A percentile compares a stretch with the other conserved stretches of the same genome.
phyloP scores from a whole-genome alignment of 2,797 vertebrate genomes.

The Lithobates sylvaticus region DNA sequence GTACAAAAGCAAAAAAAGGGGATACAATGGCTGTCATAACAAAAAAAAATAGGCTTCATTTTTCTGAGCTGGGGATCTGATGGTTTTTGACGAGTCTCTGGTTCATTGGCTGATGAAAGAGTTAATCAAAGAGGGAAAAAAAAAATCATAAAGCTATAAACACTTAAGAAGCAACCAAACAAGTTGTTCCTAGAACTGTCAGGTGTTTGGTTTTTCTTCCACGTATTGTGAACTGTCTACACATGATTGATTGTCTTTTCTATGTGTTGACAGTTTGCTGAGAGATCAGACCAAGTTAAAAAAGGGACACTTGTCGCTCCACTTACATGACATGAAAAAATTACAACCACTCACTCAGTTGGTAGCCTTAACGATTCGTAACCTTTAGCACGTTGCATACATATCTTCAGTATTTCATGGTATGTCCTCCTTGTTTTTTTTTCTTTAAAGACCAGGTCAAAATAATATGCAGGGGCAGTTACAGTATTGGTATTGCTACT shows the following conservation, averaged over 20 bases:
- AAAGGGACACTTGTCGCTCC: conserved; percentile 10
- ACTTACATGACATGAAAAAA: conserved; percentile 11
- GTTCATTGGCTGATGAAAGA: background rate
- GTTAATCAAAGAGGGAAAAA: background rate
- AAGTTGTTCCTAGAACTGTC: conserved; percentile 13
- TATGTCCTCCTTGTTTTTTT: background rate
- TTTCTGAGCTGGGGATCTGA: too few species aligned
- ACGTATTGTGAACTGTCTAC: background rate
- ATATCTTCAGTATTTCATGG: background rate
- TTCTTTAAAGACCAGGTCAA: too few species aligned
- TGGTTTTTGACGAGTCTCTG: too few species aligned
- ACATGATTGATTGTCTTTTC: conserved; percentile 8
- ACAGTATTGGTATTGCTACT: too few species aligned
- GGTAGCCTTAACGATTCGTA: background rate
- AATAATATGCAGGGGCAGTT: too few species aligned
- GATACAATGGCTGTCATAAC: too few species aligned
- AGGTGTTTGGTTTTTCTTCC: background rate
- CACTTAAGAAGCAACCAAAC: conserved; percentile 8
- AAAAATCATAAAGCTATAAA: background rate
- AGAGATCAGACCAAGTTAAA: conserved; percentile 7
- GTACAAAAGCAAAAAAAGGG: too few species aligned
- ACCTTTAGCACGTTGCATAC: conserved; percentile 10
- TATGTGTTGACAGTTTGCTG: conserved; percentile 32
- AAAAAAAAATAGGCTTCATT: too few species aligned
- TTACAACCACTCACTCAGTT: conserved; percentile 35